A percentile compares a stretch with the other conserved stretches of the same genome.
phyloP scores from a whole-genome alignment of 2,888 invertebrate species.

The Meganola albula region DNA sequence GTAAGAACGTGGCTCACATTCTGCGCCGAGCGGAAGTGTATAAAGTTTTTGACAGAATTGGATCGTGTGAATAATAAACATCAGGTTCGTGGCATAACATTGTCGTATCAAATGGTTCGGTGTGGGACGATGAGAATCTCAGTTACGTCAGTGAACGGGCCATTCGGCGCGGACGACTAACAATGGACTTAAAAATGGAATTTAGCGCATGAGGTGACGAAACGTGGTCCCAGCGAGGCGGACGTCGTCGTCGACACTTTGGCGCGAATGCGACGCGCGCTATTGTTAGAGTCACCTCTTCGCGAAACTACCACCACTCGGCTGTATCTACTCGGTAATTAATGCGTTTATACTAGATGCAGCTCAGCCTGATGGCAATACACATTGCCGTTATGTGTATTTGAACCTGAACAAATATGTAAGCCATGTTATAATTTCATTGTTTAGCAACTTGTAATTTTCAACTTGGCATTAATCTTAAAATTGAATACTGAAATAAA shows the following conservation, averaged over 20 bases:
- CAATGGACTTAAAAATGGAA: constrained; percentile 56
- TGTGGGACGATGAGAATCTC: constrained; percentile 37
- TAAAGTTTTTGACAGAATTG: constrained; percentile 53
- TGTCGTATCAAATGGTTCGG: constrained; percentile 39
- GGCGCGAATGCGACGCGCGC: constrained; percentile 59
- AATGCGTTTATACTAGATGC: no score
- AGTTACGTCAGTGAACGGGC: constrained; percentile 37
- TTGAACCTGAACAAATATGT: no score
- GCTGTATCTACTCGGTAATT: no score
- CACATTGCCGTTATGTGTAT: no score
- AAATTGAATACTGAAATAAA: no score
- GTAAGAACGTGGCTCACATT: constrained; percentile 39
- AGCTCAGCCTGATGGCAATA: no score
- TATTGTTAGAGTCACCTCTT: constrained; percentile 57
- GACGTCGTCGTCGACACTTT: constrained; percentile 50
- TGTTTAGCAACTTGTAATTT: no score
- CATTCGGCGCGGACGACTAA: constrained; percentile 33
- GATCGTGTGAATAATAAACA: constrained; percentile 63
- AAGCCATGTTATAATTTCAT: no score
- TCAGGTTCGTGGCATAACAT: constrained; percentile 42
- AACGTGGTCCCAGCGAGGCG: constrained; percentile 46
- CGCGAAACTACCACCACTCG: constrained; percentile 10
- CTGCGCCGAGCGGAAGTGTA: constrained; percentile 44
- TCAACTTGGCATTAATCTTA: no score
- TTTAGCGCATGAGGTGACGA: constrained; percentile 61